Conservation (phyloP, 2,888 invertebrate genomes). For the Gandaritis pyraliata region DNA sequence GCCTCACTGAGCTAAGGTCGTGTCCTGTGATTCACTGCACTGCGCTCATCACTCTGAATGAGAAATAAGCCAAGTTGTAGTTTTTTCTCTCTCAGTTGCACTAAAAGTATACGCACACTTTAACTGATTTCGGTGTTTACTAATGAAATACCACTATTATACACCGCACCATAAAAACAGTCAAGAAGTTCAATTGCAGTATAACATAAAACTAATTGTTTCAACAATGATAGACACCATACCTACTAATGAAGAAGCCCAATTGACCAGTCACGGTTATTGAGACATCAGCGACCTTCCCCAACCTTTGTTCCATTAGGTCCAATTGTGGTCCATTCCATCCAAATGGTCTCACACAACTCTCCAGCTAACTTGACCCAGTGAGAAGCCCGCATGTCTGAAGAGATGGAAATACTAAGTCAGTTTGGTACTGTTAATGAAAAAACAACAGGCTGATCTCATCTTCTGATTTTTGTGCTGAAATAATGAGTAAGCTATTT, state of each 20-base stretch:
- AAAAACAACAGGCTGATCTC: neutral
- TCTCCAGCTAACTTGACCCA: conserved; percentile 61
- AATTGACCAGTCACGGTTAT: conserved; percentile 45
- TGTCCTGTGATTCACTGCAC: no score
- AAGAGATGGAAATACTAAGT: conserved; percentile 30
- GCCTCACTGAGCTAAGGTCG: no score
- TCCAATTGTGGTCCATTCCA: conserved; percentile 53
- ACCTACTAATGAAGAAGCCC: conserved; percentile 29
- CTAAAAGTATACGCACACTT: no score
- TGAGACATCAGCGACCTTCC: conserved; percentile 59
- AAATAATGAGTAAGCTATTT: no score
- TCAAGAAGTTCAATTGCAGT: neutral
- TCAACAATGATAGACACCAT: conserved; percentile 37
- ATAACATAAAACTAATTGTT: conserved; percentile 23
- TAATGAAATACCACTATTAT: no score
- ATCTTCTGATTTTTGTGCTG: no score
- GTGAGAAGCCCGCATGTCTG: conserved; percentile 68
- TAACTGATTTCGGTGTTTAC: no score
- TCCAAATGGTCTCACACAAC: conserved; percentile 42
- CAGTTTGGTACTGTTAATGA: conserved; percentile 24
- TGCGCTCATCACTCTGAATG: no score
- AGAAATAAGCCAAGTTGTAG: no score
- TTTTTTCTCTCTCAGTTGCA: no score
- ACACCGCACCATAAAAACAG: no score
- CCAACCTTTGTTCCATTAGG: conserved; percentile 55